Evolutionary conservation across 2,113 vertebrate genomes (phyloP).

Genomic region (Actenoides hombroni): DNA sequence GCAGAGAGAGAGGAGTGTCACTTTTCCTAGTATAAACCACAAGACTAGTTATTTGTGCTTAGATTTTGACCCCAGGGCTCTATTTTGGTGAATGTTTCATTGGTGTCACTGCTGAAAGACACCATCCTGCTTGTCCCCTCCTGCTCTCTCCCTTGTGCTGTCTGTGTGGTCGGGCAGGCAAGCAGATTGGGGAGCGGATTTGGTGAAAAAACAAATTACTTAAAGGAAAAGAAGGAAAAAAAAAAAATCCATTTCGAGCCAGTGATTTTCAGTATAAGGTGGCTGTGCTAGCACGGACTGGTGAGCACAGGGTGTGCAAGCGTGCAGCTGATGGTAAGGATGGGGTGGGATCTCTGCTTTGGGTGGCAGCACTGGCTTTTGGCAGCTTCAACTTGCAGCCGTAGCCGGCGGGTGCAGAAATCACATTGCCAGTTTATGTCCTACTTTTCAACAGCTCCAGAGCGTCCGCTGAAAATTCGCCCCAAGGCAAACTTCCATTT

Average conservation of each 20-base stretch:
- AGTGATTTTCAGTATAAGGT: background rate
- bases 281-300: background rate
- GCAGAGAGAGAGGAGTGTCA: background rate
- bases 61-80: background rate
- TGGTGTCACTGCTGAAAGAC: background rate
- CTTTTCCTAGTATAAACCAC: background rate
- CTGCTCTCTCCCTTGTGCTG: background rate
- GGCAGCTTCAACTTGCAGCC: background rate
- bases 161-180: background rate
- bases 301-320: background rate
- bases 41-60: background rate
- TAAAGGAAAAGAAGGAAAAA: background rate
- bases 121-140: background rate
- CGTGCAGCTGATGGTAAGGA: background rate
- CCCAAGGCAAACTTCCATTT: slow-evolving; percentile 31
- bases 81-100: background rate
- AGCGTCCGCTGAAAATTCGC: background rate
- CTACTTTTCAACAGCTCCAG: slow-evolving; percentile 48
- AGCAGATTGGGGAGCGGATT: background rate
- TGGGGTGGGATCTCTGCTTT: background rate
- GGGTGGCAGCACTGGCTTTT: background rate
- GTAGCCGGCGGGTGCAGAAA: background rate
- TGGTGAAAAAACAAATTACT: background rate
- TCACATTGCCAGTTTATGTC: slow-evolving; percentile 33
- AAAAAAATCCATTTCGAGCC: background rate